Evolutionary conservation across 2,888 invertebrate species (phyloP), one percentile per base, ranked within the genome.

Genomic region (Temnothorax unifasciatus): DNA sequence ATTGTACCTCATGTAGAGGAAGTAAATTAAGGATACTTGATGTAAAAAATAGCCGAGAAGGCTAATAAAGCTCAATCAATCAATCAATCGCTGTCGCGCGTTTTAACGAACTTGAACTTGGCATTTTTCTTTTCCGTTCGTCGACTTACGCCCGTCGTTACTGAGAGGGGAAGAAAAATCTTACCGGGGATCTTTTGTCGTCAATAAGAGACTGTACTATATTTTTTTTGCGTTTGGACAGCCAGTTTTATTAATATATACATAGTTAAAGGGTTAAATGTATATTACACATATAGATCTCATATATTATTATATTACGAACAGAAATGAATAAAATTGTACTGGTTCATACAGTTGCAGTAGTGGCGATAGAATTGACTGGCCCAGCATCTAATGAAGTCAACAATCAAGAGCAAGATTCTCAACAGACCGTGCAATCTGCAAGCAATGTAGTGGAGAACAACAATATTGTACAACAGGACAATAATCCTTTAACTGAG

Each of bases 41-140:
- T n/a, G n/a, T n/a, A n/a, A n/a, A n/a, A n/a, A n/a, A n/a, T n/a
- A n/a, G n/a, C n/a, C n/a, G n/a, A n/a, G n/a, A n/a, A n/a, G n/a
- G n/a, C n/a, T n/a, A n/a, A n/a, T n/a, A n/a, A n/a, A n/a, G n/a
- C n/a, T n/a, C n/a, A n/a, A n/a, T n/a, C n/a, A n/a, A n/a, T n/a
- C n/a, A n/a, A n/a, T n/a, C n/a, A n/a, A n/a, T 52, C 15, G 44
- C 34, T 34, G 34, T 34, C 34, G 34, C 34, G 34, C 6, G 34
- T 34, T 38, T 64, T 52, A 63, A 21, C 57, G 34, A 52, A 68
- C 61, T 83, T 83, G 63, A 91, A 91, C 89, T 90, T 87, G 91
- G 88, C 91, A 91, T 91, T 34, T 34, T 6, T 34, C 0, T 34
- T 34, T 91, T 85, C 84, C 75, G 77, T 83, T 87, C 82, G 75